phyloP scores from a whole-genome alignment of 2,888 invertebrate species.

The Chydorus sphaericus region DNA sequence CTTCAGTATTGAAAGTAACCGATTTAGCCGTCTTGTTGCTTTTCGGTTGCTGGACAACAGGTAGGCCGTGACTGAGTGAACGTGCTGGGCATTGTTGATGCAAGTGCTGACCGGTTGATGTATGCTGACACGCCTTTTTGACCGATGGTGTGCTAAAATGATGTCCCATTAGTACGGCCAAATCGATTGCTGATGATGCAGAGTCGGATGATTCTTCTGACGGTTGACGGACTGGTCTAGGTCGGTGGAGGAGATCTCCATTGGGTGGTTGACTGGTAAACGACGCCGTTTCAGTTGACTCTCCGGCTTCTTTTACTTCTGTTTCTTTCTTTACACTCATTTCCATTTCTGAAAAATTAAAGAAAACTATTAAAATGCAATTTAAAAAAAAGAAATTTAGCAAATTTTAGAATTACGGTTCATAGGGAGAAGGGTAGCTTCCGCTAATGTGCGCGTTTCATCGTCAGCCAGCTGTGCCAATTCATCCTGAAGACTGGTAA shows the following conservation, averaged over 20 bases:
- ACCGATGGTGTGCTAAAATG: not conserved
- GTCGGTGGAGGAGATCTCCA: not conserved
- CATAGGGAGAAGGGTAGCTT: constrained; percentile 4
- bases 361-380: no score
- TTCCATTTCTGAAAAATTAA: not conserved
- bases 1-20: not conserved
- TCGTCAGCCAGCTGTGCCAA: constrained; percentile 6
- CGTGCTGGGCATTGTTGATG: constrained; percentile 56
- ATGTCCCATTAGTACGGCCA: not conserved
- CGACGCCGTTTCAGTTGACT: not conserved
- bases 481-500: constrained; percentile 9
- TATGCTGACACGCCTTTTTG: not conserved
- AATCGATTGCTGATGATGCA: not conserved
- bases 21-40: not conserved
- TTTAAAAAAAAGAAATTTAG: not conserved
- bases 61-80: not conserved
- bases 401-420: not conserved
- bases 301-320: no score
- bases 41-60: not conserved
- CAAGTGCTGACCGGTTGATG: constrained; percentile 11
- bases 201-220: not conserved
- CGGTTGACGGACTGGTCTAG: not conserved
- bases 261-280: constrained; percentile 3
- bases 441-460: constrained; percentile 5
- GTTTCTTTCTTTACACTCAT: not conserved